These are phyloP conservation scores for Cairina moschata DNA, from an alignment of 2,113 vertebrate genomes.

Conservation along the genomic window DNA sequence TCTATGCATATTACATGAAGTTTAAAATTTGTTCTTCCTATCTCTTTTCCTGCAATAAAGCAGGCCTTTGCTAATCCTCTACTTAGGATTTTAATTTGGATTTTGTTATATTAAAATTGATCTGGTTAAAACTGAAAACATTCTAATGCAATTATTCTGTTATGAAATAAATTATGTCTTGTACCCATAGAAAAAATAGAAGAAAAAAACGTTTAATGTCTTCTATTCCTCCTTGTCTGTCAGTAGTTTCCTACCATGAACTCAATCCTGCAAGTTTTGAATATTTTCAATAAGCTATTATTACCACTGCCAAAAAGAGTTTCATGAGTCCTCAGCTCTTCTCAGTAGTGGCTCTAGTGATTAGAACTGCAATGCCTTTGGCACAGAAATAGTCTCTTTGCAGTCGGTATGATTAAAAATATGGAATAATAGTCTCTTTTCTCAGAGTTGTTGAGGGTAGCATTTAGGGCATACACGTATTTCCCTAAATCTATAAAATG, in stretches of 20 bases:
- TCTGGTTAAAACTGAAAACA: background rate
- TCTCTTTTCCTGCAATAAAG: background rate
- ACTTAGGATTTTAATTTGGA: background rate
- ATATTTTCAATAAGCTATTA: background rate
- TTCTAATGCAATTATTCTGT: background rate
- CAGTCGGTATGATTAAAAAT: background rate
- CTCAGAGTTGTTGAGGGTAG: background rate
- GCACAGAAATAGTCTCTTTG: background rate
- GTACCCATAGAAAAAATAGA: background rate
- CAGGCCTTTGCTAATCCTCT: background rate
- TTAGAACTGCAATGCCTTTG: background rate
- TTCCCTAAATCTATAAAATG: background rate
- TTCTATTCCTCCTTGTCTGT: background rate
- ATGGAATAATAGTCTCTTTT: background rate
- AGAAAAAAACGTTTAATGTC: background rate
- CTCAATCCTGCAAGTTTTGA: background rate
- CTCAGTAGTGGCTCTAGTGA: fast-evolving
- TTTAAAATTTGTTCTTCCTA: background rate
- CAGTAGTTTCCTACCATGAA: background rate
- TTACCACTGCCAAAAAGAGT: background rate
- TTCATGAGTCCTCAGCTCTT: background rate
- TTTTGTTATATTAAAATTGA: background rate
- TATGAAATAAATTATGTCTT: background rate
- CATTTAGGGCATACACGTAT: background rate
- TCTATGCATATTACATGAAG: background rate